Conservation (phyloP, 2,888 invertebrate genomes). For the Caenorhabditis afra region DNA sequence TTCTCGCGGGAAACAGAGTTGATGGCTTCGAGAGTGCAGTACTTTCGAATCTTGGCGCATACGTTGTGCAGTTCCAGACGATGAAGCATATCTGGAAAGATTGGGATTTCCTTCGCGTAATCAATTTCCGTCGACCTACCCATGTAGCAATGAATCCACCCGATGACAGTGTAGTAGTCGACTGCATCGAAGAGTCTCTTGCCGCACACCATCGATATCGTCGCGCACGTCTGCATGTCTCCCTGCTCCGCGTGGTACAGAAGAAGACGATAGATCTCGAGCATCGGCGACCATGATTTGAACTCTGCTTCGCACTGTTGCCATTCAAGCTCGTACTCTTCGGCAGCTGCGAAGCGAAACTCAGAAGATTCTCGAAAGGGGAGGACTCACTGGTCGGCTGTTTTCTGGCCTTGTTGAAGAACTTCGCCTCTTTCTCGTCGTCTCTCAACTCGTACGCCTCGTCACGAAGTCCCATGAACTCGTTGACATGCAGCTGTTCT, state of each 20-base stretch:
- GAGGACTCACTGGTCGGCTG: constrained; percentile 31
- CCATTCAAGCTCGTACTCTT: constrained; percentile 29
- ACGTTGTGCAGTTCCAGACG: constrained; percentile 59
- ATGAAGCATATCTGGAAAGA: constrained; percentile 65
- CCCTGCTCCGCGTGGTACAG: constrained; percentile 61
- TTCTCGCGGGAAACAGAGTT: constrained; percentile 53
- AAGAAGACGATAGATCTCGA: constrained; percentile 49
- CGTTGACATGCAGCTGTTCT: constrained; percentile 54
- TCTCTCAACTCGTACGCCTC: constrained; percentile 61
- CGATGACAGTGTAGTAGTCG: constrained; percentile 55
- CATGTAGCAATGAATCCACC: constrained; percentile 67
- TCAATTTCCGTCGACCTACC: constrained; percentile 20
- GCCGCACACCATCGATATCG: constrained; percentile 64
- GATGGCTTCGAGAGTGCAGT: constrained; percentile 54
- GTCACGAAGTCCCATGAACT: constrained; percentile 58
- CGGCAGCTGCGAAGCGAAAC: constrained; percentile 16
- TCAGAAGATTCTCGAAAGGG: background rate
- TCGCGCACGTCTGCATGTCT: constrained; percentile 69
- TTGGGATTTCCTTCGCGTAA: background rate
- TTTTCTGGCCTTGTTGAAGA: constrained; percentile 40
- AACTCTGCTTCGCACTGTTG: constrained; percentile 23
- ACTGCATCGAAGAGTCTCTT: constrained; percentile 53
- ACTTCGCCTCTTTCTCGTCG: constrained; percentile 29
- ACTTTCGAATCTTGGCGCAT: constrained; percentile 62
- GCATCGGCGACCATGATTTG: constrained; percentile 54